Evolutionary conservation across 2,888 invertebrate genomes (phyloP).

Genomic region (Loripinus fragilis): DNA sequence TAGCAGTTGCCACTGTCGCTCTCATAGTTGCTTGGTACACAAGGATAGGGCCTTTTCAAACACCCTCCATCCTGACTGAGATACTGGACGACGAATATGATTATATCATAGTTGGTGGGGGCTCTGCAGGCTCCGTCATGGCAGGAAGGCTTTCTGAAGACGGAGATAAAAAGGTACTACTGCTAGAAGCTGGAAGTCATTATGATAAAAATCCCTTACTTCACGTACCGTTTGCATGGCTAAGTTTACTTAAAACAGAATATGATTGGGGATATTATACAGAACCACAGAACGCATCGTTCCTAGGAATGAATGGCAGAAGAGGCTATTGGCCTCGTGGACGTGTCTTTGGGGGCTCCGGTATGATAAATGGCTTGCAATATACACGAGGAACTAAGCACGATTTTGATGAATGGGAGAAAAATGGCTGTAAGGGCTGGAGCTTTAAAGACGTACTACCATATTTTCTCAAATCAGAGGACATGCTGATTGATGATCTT

Average conservation of each 20-base stretch:
- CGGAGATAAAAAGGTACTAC: slow-evolving; percentile 14
- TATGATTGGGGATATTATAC: slow-evolving; percentile 83
- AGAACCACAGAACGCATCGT: slow-evolving; percentile 77
- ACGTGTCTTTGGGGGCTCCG: slow-evolving; percentile 94
- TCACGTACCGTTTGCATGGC: slow-evolving; percentile 83
- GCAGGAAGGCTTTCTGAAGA: slow-evolving; percentile 32
- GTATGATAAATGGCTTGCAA: slow-evolving; percentile 95
- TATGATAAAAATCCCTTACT: slow-evolving; percentile 22
- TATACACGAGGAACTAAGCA: slow-evolving; percentile 93
- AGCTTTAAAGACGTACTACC: slow-evolving; percentile 90
- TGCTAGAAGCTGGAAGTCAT: slow-evolving; percentile 31
- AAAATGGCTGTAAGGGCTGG: slow-evolving; percentile 94
- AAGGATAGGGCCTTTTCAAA: neutral
- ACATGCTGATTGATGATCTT: slow-evolving; percentile 79
- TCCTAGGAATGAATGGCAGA: slow-evolving; percentile 73
- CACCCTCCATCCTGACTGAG: neutral
- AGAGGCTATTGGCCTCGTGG: slow-evolving; percentile 95
- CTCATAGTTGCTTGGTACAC: neutral
- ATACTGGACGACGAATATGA: slow-evolving; percentile 20
- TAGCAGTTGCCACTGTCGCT: neutral
- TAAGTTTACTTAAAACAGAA: slow-evolving; percentile 76
- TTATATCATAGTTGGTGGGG: slow-evolving; percentile 31
- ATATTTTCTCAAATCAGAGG: slow-evolving; percentile 85
- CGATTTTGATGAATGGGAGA: slow-evolving; percentile 95
- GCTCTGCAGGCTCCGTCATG: slow-evolving; percentile 32